Conservation (phyloP, 2,797 vertebrate species). For the Antrozous pallidus region DNA sequence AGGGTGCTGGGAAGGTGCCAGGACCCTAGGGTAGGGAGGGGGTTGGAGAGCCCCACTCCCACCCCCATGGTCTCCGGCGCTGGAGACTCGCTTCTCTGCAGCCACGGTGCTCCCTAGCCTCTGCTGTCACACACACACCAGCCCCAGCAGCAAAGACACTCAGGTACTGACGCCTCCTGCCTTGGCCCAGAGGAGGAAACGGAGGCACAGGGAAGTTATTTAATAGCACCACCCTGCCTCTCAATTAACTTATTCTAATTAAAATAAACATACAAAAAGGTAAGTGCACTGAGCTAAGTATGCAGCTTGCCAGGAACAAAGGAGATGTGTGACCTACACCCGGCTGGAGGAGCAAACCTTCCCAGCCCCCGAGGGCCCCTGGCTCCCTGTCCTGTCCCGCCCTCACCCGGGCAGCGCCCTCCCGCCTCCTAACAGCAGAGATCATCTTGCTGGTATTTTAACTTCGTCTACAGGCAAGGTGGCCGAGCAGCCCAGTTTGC, state of each 20-base stretch:
- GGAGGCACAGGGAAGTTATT: not conserved
- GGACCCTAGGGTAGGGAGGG: not conserved
- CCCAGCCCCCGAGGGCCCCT: not conserved
- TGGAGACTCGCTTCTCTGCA: not conserved
- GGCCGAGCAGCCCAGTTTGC: not conserved
- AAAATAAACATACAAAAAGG: not conserved
- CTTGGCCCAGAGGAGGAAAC: not conserved
- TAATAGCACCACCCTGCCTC: not conserved
- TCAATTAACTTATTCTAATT: not conserved
- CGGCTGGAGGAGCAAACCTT: not conserved
- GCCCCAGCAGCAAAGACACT: not conserved
- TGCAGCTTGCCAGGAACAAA: not conserved
- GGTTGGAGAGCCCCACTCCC: not conserved
- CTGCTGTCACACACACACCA: not conserved
- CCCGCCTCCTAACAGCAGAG: not conserved
- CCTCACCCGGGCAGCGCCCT: not conserved
- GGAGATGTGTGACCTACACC: not conserved
- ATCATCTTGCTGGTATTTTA: not conserved
- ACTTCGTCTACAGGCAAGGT: not conserved
- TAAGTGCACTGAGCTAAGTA: not conserved
- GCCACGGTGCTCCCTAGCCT: accelerated
- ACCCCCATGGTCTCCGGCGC: accelerated
- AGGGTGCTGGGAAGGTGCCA: not conserved
- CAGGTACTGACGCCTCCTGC: not conserved
- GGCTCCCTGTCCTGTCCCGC: not conserved